Base-by-base conservation (phyloP, 2,888 invertebrate species). In the Parasteatoda lunata region DNA sequence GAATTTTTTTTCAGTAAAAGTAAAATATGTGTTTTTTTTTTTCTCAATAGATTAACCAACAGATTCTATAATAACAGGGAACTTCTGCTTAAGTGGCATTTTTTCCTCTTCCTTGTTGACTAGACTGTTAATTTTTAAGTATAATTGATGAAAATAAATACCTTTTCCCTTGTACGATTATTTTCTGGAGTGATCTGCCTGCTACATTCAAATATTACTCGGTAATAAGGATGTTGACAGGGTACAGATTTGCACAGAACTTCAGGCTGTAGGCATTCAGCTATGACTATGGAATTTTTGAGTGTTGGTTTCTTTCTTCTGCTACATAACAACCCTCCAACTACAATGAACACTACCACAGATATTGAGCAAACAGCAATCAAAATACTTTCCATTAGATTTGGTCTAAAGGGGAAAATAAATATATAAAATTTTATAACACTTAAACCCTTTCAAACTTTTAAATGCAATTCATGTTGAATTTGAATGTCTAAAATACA, bases 141-240 rank as follows among this genome's bases (percentile, higher is more conserved):
- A 15, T n/a, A 64, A 69, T 8, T 47, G 11, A 30, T 0, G 30
- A 69, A 68, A 47, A 13, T 4, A 45, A 8, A 3, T 66, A 77
- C 76, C 76, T 77, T 49, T 49, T 49, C 49, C 6, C n/a, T n/a
- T 13, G 70, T 47, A 1, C 15, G n/a, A 1, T 13, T 5, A n/a
- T 54, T 59, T 15, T 54, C 45, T 15, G 69, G 51, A 3, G 45
- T 9, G 47, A 65, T 64, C 7, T 72, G 45, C 30, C 45, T 71
- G 7, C 52, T 69, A n/a, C 65, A 87, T 65, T 87, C 87, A 8
- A 82, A 87, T 15, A 87, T 82, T 15, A 87, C 87, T 73, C 87
- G 66, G 13, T 87, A 87, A 64, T 87, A 87, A 3, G 87, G 87
- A 78, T 87, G 87, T 30, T 87, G 87, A n/a, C 87, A 87, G 4